phyloP scores from a whole-genome alignment of 2,797 vertebrate species.

The Muscicapa comitata region DNA sequence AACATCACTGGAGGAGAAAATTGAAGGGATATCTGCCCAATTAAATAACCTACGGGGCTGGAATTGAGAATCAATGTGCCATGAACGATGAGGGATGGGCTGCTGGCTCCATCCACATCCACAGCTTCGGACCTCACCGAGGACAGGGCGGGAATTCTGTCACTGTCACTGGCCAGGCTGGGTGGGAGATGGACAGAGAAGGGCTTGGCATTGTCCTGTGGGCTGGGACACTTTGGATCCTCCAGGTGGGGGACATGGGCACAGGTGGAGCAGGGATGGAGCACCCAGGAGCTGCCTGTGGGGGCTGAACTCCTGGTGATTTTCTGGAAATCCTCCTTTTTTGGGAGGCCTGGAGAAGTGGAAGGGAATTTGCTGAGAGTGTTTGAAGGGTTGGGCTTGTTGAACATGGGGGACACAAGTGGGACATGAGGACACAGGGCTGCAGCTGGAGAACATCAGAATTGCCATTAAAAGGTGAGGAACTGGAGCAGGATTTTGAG shows the following conservation, averaged over 20 bases:
- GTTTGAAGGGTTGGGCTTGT: background rate
- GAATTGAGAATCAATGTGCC: constrained; percentile 57
- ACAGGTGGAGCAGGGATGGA: rapidly evolving
- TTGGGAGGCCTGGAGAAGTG: background rate
- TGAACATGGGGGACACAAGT: background rate
- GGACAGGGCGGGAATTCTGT: background rate
- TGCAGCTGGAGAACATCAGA: background rate
- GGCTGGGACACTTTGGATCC: background rate
- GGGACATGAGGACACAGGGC: rapidly evolving
- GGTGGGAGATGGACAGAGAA: background rate
- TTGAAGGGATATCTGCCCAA: constrained; percentile 63
- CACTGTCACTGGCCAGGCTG: rapidly evolving
- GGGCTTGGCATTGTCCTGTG: rapidly evolving
- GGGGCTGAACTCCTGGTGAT: background rate
- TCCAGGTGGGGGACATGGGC: background rate
- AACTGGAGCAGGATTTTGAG: background rate
- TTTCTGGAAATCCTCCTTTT: background rate
- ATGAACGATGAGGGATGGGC: constrained; percentile 30
- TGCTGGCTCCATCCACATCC: background rate
- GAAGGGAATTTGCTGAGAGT: background rate
- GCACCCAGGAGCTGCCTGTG: background rate
- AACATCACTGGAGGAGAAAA: constrained; percentile 49
- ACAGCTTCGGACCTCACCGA: background rate
- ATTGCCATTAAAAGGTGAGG: background rate
- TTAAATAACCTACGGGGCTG: constrained; percentile 52